Evolutionary conservation across 2,888 invertebrate genomes (phyloP).

Genomic region (Drosophila fungiperda): DNA sequence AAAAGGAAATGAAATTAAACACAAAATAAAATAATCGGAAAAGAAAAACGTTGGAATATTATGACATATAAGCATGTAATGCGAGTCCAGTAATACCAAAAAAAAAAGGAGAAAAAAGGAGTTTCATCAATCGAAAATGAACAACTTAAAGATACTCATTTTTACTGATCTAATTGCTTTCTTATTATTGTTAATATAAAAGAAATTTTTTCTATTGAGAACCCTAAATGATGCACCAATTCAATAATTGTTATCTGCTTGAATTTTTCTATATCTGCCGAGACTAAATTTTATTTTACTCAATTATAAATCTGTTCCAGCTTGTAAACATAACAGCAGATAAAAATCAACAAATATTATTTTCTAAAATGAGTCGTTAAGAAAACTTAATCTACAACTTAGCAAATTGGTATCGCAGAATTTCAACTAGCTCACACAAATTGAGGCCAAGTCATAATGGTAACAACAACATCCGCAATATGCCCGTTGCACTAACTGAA

Average conservation of each 20-base stretch:
- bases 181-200: too few relatives aligned
- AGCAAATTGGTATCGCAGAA: neutral
- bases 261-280: neutral
- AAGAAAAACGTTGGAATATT: constrained; percentile 22
- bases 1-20: constrained; percentile 3
- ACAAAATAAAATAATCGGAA: constrained; percentile 27
- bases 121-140: neutral
- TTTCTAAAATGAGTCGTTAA: neutral
- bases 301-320: neutral
- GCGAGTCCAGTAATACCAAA: constrained; percentile 1
- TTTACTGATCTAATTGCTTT: neutral
- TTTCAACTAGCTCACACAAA: neutral
- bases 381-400: neutral
- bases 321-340: fast-evolving
- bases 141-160: constrained; percentile 3
- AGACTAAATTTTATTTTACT: neutral
- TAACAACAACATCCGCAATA: constrained; percentile 3
- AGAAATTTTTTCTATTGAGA: too few relatives aligned
- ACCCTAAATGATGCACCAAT: fast-evolving
- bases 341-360: neutral
- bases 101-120: neutral
- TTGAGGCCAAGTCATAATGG: neutral
- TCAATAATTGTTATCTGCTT: neutral
- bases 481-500: neutral
- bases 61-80: constrained; percentile 38